A percentile compares a stretch with the other conserved stretches of the same genome.
These are phyloP conservation scores for Tautogolabrus adspersus DNA, from an alignment of 2,113 vertebrate species.

Conservation along the genomic window DNA sequence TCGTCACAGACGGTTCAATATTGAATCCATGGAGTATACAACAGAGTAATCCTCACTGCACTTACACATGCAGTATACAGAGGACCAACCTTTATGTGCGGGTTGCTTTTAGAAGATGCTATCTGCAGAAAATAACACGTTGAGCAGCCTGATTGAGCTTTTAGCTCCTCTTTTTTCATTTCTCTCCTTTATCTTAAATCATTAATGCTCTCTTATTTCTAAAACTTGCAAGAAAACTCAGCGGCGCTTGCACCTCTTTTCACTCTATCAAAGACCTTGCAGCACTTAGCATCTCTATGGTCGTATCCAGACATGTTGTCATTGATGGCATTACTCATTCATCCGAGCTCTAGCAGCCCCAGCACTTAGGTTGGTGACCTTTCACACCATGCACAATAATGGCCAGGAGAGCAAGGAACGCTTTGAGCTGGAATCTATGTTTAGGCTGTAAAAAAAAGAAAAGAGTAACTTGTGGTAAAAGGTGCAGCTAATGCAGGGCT, in stretches of 20 bases:
- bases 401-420: slow-evolving; percentile 24
- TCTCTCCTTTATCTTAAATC: slow-evolving; percentile 54
- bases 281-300: slow-evolving; percentile 62
- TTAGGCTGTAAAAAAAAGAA: slow-evolving; percentile 13
- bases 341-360: slow-evolving; percentile 53
- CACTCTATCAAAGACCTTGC: slow-evolving; percentile 46
- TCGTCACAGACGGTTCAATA: background rate
- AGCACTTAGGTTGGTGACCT: slow-evolving; percentile 71
- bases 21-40: background rate
- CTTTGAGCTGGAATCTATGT: slow-evolving; percentile 52
- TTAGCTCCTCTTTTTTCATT: slow-evolving; percentile 18
- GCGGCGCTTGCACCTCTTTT: slow-evolving; percentile 37
- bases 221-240: slow-evolving; percentile 47
- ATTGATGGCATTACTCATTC: slow-evolving; percentile 63
- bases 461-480: slow-evolving; percentile 24
- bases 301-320: slow-evolving; percentile 54
- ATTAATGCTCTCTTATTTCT: slow-evolving; percentile 52
- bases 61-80: background rate
- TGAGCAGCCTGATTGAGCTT: slow-evolving; percentile 20
- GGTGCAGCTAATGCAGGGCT: slow-evolving; percentile 47
- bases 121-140: slow-evolving; percentile 27
- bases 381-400: slow-evolving; percentile 62
- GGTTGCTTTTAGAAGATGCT: slow-evolving; percentile 30
- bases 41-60: background rate
- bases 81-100: background rate